A percentile compares a stretch with the other conserved stretches of the same genome.
phyloP scores from a whole-genome alignment of 2,797 vertebrate species.

The Melanogrammus aeglefinus region DNA sequence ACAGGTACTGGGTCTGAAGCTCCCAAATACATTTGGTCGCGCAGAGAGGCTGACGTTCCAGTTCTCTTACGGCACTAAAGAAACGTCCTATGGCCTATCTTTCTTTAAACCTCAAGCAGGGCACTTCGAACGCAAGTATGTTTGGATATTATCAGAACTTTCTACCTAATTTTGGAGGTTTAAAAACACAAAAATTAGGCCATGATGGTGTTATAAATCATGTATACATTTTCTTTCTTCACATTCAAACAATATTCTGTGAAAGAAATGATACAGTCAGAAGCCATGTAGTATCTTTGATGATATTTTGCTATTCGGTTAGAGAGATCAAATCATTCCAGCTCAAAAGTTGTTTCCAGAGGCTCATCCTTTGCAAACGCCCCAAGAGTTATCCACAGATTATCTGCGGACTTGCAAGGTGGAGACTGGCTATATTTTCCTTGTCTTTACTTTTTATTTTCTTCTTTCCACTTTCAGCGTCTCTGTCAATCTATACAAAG shows the following conservation, averaged over 20 bases:
- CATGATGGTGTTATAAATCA: not conserved
- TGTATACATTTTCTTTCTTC: not conserved
- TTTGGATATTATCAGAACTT: not conserved
- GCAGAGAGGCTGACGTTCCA: constrained; percentile 96
- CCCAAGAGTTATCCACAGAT: not conserved
- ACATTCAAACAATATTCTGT: no score
- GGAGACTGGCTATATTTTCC: not conserved
- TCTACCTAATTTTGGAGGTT: not conserved
- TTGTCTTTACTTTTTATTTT: not conserved
- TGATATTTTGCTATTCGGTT: not conserved
- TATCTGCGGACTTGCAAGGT: not conserved
- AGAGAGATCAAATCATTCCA: not conserved
- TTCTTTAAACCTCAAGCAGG: constrained; percentile 95
- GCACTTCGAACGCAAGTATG: constrained; percentile 90
- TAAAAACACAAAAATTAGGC: not conserved
- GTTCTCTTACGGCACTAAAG: constrained; percentile 98
- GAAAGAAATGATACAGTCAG: not conserved
- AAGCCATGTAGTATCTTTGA: not conserved
- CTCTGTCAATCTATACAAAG: constrained; percentile 89
- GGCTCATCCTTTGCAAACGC: not conserved
- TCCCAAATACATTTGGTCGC: constrained; percentile 90
- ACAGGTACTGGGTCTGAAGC: constrained; percentile 91
- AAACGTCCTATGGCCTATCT: constrained; percentile 94
- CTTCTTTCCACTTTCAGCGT: constrained; percentile 70
- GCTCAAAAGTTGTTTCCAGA: constrained; percentile 5